Conservation (phyloP, 2,888 invertebrate species). For the Drosophila sordidula region DNA sequence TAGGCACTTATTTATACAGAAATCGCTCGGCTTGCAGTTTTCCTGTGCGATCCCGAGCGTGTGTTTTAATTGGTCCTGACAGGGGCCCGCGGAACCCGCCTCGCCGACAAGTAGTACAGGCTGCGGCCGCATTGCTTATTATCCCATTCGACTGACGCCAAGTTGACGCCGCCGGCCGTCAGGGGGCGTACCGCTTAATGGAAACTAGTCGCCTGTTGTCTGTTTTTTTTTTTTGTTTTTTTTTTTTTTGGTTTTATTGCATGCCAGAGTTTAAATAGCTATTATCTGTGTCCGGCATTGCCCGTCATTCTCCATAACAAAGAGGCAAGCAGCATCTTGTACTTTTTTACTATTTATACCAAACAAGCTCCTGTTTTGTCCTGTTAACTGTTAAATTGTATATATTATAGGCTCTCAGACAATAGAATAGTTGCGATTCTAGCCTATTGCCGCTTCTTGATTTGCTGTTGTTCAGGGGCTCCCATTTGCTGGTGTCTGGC, state of each 20-base stretch:
- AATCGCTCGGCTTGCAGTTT: not conserved
- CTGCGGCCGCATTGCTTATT: conserved; percentile 52
- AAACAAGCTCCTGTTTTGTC: not conserved
- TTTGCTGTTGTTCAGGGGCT: conserved; percentile 86
- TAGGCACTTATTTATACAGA: not conserved
- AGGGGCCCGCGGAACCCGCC: conserved; percentile 31
- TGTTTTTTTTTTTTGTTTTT: not conserved
- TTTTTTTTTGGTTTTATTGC: conserved; percentile 47
- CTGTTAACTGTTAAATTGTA: not conserved
- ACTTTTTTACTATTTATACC: not conserved
- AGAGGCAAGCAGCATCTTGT: not conserved
- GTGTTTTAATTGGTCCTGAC: conserved; percentile 28
- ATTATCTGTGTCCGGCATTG: conserved; percentile 32
- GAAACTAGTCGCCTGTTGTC: conserved; percentile 66
- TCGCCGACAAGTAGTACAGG: conserved; percentile 13
- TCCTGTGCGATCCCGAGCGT: not conserved
- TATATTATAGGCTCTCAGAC: not conserved
- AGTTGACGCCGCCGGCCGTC: conserved; percentile 66
- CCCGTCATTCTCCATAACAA: conserved; percentile 18
- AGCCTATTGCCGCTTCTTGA: conserved; percentile 1
- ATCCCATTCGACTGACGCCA: conserved; percentile 69
- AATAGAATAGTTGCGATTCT: conserved; percentile 16
- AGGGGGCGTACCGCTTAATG: conserved; percentile 70
- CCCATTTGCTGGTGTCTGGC: conserved; percentile 87
- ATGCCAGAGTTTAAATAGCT: conserved; percentile 46